Conservation (phyloP, 2,797 vertebrate species). For the Hydrophis major region DNA sequence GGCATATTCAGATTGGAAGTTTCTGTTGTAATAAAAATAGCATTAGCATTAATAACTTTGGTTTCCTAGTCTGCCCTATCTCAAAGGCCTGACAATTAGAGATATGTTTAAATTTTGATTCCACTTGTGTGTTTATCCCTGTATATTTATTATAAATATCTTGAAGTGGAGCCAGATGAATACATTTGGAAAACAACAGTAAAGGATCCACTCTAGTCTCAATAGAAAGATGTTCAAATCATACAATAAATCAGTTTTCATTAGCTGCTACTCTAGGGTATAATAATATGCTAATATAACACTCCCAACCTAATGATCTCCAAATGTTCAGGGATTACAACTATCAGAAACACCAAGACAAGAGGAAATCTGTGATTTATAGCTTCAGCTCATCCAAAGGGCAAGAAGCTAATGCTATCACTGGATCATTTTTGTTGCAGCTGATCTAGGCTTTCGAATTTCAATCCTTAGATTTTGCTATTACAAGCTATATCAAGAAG, state of each 20-base stretch:
- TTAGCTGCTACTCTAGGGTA: not conserved
- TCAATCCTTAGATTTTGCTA: not conserved
- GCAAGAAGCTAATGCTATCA: not conserved
- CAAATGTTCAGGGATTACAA: not conserved
- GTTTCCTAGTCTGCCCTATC: not conserved
- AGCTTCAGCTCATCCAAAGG: not conserved
- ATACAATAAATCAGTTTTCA: not conserved
- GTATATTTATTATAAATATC: not conserved
- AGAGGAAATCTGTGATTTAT: not conserved
- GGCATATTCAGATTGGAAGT: not conserved
- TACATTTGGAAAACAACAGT: not conserved
- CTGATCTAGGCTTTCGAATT: not conserved
- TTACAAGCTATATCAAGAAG: conserved; percentile 12
- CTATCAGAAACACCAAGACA: not conserved
- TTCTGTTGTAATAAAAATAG: not conserved
- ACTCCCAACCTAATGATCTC: not conserved
- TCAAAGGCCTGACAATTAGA: not conserved
- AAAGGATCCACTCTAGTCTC: not conserved
- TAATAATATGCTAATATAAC: not conserved
- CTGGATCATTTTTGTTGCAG: not conserved
- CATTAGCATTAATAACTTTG: not conserved
- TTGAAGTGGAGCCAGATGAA: not conserved
- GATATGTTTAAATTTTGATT: not conserved
- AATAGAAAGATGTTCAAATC: not conserved
- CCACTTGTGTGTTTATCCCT: not conserved